phyloP scores from a whole-genome alignment of 92 coral and sea anemone species.

The Actinostola sp. region DNA sequence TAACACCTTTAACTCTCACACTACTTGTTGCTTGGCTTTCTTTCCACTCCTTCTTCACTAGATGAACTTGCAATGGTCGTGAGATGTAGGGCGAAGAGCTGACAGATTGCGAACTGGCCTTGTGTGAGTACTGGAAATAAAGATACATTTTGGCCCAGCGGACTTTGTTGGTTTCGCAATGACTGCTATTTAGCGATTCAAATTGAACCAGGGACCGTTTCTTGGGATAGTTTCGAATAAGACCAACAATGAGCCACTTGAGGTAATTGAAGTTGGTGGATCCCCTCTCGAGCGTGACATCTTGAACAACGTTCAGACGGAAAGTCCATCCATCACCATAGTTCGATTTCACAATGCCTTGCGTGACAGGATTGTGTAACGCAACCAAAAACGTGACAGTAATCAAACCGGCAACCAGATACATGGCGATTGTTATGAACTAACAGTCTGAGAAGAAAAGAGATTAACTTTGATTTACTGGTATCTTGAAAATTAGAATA shows the following conservation, averaged over 20 bases:
- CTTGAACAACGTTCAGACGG: slow-evolving; percentile 45
- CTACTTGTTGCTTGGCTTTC: slow-evolving; percentile 39
- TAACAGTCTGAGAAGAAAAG: no score
- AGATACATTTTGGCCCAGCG: slow-evolving; percentile 57
- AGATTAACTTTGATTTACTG: no score
- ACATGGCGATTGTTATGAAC: no score
- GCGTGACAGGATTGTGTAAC: slow-evolving; percentile 6
- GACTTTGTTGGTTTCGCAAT: slow-evolving; percentile 29
- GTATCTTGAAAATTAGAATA: no score
- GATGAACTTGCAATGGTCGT: slow-evolving; percentile 42
- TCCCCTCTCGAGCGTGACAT: slow-evolving; percentile 46
- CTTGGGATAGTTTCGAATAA: slow-evolving; percentile 47
- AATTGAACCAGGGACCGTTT: slow-evolving; percentile 70
- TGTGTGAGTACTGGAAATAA: slow-evolving; percentile 65
- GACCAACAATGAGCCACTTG: slow-evolving; percentile 51
- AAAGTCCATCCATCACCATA: slow-evolving; percentile 2
- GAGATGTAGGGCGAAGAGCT: slow-evolving; percentile 39
- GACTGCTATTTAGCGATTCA: slow-evolving; percentile 23
- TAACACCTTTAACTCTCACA: background rate
- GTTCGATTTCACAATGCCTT: background rate
- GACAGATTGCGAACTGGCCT: slow-evolving; percentile 43
- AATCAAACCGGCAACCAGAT: no score
- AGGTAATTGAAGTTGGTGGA: slow-evolving; percentile 33
- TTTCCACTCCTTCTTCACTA: slow-evolving; percentile 44
- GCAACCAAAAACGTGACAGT: slow-evolving; percentile 9